phyloP scores from a whole-genome alignment of 2,113 vertebrate genomes.

The Sterrhoptilus dennistouni region DNA sequence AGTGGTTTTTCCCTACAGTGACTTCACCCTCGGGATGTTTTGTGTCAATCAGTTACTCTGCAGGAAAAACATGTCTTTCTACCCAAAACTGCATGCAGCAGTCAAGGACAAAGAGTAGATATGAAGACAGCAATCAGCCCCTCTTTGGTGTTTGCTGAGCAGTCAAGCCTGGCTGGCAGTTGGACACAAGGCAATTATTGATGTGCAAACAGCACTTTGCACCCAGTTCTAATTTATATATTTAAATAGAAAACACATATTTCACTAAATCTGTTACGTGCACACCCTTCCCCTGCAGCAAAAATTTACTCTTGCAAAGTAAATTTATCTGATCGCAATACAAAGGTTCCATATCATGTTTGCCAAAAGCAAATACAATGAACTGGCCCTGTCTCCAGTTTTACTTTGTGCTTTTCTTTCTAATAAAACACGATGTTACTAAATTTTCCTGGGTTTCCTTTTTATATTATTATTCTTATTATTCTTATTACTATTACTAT shows the following conservation, averaged over 20 bases:
- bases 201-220: conserved; percentile 5
- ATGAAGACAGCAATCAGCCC: neutral
- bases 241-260: conserved; percentile 26
- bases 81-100: neutral
- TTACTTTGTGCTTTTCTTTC: neutral
- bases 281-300: neutral
- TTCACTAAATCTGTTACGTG: neutral
- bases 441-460: neutral
- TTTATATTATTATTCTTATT: neutral
- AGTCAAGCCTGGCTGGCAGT: neutral
- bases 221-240: conserved; percentile 5
- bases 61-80: neutral
- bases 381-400: neutral
- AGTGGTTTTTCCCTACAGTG: neutral
- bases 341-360: neutral
- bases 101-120: neutral
- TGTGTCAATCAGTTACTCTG: neutral
- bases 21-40: neutral
- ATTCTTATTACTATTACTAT: neutral
- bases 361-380: neutral
- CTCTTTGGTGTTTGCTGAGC: neutral
- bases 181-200: neutral
- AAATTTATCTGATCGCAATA: neutral
- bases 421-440: neutral
- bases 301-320: conserved; percentile 7